A percentile compares a stretch with the other conserved stretches of the same genome.
phyloP scores from a whole-genome alignment of 2,888 invertebrate species.

The Malthinus seriepunctatus region DNA sequence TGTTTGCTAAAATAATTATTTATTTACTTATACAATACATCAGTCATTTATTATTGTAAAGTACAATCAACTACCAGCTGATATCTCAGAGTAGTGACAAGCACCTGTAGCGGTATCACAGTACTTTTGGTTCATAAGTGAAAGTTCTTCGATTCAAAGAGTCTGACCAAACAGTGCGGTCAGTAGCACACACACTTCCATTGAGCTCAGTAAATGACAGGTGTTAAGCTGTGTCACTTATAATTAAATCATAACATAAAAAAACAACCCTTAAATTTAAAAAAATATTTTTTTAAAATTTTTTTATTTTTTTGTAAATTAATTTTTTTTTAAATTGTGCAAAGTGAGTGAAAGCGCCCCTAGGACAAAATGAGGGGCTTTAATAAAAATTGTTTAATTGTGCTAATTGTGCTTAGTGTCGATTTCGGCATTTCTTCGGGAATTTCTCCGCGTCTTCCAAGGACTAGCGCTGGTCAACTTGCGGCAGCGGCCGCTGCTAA shows the following conservation, averaged over 20 bases:
- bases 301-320: neutral
- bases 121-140: constrained; percentile 30
- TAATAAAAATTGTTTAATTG: constrained; percentile 45
- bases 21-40: too few species aligned
- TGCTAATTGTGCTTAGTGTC: constrained; percentile 38
- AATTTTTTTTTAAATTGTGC: neutral
- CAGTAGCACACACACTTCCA: constrained; percentile 52
- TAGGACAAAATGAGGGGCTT: constrained; percentile 43
- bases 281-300: neutral
- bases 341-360: constrained; percentile 17
- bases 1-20: too few species aligned
- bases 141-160: constrained; percentile 42
- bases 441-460: constrained; percentile 59
- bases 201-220: constrained; percentile 44
- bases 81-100: constrained; percentile 30
- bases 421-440: constrained; percentile 52
- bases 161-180: constrained; percentile 40
- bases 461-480: constrained; percentile 63
- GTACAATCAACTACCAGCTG: constrained; percentile 35
- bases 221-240: constrained; percentile 28
- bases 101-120: constrained; percentile 33
- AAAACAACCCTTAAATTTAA: constrained; percentile 2
- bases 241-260: neutral
- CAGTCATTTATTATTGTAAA: neutral
- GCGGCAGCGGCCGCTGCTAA: constrained; percentile 53